A percentile compares a stretch with the other conserved stretches of the same genome.
Conservation (phyloP, 2,113 vertebrate genomes). For the Fulica atra region DNA sequence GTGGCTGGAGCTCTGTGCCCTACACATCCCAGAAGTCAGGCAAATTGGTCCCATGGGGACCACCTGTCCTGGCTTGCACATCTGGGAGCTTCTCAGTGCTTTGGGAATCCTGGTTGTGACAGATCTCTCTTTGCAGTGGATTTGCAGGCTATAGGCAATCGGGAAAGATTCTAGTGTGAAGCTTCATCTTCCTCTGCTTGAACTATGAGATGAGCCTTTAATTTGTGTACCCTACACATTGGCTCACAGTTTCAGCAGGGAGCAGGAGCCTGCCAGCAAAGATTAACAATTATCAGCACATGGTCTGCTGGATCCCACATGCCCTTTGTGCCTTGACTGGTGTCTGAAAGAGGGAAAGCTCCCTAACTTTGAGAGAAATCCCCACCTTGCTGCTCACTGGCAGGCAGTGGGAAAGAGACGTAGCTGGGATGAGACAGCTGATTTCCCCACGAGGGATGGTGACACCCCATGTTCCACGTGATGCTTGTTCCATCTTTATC, state of each 20-base stretch:
- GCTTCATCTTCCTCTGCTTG: neutral
- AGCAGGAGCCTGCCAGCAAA: neutral
- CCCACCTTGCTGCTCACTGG: neutral
- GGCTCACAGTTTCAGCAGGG: neutral
- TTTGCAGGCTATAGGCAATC: neutral
- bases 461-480: neutral
- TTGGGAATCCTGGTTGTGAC: neutral
- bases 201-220: neutral
- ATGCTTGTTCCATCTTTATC: neutral
- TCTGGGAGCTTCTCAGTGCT: neutral
- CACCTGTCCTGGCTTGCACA: rapidly evolving
- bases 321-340: neutral
- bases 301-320: neutral
- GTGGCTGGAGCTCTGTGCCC: neutral
- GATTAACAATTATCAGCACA: neutral
- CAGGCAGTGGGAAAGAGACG: neutral
- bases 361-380: neutral
- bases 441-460: neutral
- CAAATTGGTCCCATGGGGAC: rapidly evolving
- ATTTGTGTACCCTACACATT: neutral
- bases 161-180: neutral
- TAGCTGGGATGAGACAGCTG: neutral
- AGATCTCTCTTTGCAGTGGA: neutral
- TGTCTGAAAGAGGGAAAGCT: neutral
- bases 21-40: neutral